These are phyloP conservation scores for Paratrypauchen microcephalus DNA, from an alignment of 2,797 vertebrate genomes.

Conservation along the genomic window DNA sequence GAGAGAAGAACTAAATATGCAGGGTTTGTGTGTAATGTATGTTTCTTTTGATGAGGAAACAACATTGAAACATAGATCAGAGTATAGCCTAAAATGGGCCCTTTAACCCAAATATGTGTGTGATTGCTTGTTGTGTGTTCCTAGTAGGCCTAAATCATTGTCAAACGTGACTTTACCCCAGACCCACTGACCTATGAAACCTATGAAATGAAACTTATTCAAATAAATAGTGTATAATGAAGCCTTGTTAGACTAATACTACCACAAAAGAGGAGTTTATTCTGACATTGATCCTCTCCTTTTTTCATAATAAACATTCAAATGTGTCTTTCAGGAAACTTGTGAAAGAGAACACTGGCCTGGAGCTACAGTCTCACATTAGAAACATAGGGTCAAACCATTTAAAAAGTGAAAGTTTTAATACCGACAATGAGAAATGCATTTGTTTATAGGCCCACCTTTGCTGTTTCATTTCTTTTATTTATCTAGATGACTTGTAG, in stretches of 20 bases:
- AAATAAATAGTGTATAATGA: not conserved
- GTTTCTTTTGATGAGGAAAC: too few relatives aligned
- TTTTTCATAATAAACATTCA: conserved; percentile 4
- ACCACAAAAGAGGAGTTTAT: not conserved
- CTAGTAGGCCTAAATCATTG: too few relatives aligned
- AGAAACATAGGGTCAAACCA: conserved; percentile 19
- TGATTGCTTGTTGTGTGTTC: too few relatives aligned
- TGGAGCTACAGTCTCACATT: conserved; percentile 11
- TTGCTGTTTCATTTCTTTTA: conserved; percentile 49
- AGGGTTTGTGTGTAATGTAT: too few relatives aligned
- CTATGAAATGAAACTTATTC: not conserved
- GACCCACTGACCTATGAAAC: too few relatives aligned
- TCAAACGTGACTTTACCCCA: too few relatives aligned
- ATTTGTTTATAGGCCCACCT: conserved; percentile 48
- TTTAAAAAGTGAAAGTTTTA: conserved; percentile 55
- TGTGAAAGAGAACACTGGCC: conserved; percentile 13
- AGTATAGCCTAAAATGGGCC: too few relatives aligned
- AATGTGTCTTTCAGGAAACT: conserved; percentile 19
- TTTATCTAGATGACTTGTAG: conserved; percentile 72
- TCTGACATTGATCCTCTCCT: not conserved
- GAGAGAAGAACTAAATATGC: too few relatives aligned
- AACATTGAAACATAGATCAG: too few relatives aligned
- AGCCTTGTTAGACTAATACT: not conserved
- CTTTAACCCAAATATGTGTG: too few relatives aligned
- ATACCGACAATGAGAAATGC: conserved; percentile 53